Evolutionary conservation across 30 jellyfish, hydroid and myxozoan species (phyloP).

Genomic region (Aurelia coerulea): DNA sequence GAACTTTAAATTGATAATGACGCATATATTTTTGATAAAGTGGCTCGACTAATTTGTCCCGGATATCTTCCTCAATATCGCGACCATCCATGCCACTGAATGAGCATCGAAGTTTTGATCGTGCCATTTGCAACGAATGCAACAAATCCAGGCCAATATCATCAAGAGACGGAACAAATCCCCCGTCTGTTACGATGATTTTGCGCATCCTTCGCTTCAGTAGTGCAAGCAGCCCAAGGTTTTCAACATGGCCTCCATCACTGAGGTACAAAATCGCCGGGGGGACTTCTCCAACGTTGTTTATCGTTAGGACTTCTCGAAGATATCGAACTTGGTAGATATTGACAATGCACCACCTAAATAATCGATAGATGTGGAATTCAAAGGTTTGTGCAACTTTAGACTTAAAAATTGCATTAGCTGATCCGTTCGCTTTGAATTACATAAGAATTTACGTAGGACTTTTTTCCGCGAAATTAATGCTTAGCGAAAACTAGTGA

Average conservation of each 20-base stretch:
- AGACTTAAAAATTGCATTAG: too few species aligned
- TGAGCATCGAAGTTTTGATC: slow-evolving; percentile 73
- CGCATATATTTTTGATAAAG: slow-evolving; percentile 25
- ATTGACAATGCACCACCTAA: slow-evolving; percentile 81
- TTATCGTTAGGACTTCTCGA: slow-evolving; percentile 60
- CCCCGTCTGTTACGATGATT: slow-evolving; percentile 81
- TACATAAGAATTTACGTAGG: too few species aligned
- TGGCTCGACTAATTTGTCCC: slow-evolving; percentile 77
- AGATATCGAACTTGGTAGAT: slow-evolving; percentile 67
- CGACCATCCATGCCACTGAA: slow-evolving; percentile 74
- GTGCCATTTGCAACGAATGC: slow-evolving; percentile 77
- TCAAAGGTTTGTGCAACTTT: too few species aligned
- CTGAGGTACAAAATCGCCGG: slow-evolving; percentile 84
- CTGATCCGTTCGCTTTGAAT: too few species aligned
- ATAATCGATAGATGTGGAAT: too few species aligned
- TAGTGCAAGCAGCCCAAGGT: slow-evolving; percentile 76
- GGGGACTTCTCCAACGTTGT: slow-evolving; percentile 82
- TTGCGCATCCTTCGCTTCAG: slow-evolving; percentile 51
- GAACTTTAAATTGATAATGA: slow-evolving; percentile 54
- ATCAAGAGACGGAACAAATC: slow-evolving; percentile 16
- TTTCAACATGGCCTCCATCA: slow-evolving; percentile 87
- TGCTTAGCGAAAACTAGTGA: too few species aligned
- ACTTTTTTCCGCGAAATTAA: too few species aligned
- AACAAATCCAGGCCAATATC: slow-evolving; percentile 32
- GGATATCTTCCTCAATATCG: slow-evolving; percentile 68